phyloP scores from a whole-genome alignment of 2,113 vertebrate genomes.

The Myrmophylax atrothorax region DNA sequence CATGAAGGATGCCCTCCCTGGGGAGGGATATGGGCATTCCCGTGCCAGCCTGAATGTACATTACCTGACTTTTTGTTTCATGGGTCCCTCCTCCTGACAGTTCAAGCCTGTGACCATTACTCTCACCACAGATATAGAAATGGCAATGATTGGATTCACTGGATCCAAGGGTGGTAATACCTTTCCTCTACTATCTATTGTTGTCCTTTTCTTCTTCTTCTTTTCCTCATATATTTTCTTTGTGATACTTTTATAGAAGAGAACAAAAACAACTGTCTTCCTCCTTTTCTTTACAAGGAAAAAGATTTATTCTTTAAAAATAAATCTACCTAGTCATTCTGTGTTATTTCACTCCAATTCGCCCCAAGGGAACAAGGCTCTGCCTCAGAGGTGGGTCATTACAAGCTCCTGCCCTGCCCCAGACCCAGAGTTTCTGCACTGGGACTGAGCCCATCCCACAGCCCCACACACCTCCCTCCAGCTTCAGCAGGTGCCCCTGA shows the following conservation, averaged over 20 bases:
- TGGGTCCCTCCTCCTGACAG: neutral
- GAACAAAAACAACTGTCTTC: neutral
- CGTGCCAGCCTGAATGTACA: neutral
- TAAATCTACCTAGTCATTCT: neutral
- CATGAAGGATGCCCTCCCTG: neutral
- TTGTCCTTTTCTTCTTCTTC: neutral
- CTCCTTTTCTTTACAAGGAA: neutral
- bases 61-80: neutral
- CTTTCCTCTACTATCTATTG: neutral
- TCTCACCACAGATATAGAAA: neutral
- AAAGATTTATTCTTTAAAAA: neutral
- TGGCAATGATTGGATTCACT: neutral
- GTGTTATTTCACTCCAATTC: neutral
- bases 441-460: neutral
- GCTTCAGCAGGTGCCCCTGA: accelerated
- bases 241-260: neutral
- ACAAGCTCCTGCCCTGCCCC: neutral
- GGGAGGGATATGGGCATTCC: neutral
- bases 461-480: accelerated
- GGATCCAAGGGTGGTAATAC: neutral
- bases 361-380: neutral
- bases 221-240: neutral
- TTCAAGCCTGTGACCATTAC: neutral
- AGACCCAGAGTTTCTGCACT: neutral
- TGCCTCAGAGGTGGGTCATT: neutral